Evolutionary conservation across 2,888 invertebrate species (phyloP), one percentile per base, ranked within the genome.

Genomic region (Agrotis puta): DNA sequence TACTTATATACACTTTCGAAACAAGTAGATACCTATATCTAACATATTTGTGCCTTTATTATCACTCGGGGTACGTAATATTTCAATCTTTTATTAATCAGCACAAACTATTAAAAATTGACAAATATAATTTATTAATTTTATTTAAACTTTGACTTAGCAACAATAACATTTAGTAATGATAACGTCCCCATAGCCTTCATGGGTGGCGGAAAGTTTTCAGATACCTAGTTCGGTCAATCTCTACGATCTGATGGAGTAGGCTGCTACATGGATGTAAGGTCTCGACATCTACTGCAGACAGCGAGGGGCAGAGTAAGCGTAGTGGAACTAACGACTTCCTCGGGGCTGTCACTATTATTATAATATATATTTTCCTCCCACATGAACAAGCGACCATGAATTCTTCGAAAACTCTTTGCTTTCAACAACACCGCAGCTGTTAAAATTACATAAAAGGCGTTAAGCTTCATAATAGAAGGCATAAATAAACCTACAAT

Each of bases 401-500:
- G 77, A 79, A 83, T 81, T 73, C 62, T 79, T 82, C 71, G 80
- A 80, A 85, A 85, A 81, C 79, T 81, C 64, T 75, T 75, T 77
- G 74, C 72, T 72, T 82, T 79, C 75, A 85, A 84, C 82, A 85
- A 85, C 82, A 79, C 79, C 82, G 86, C 74, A 79, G 83, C 75
- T 83, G 82, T 83, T 78, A 80, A 82, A 83, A 84, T 85, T 83
- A 87, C 83, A 85, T 84, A 76, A 86, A 88, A 87, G 87, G 88
- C 88, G 86, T 85, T 82, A 86, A 87, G 87, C 83, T 88, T 89
- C 85, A 87, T 85, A 79, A 85, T 85, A 85, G 89, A 89, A 90
- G 88, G 88, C 85, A 88, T 88, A 87, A 87, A 85, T 85, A 85
- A 85, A 92, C 93, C 94, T 94, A 94, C 94, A 94, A 94, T 95